Conservation (phyloP, 2,888 invertebrate species). For the Chamaedrilus cognettii region DNA sequence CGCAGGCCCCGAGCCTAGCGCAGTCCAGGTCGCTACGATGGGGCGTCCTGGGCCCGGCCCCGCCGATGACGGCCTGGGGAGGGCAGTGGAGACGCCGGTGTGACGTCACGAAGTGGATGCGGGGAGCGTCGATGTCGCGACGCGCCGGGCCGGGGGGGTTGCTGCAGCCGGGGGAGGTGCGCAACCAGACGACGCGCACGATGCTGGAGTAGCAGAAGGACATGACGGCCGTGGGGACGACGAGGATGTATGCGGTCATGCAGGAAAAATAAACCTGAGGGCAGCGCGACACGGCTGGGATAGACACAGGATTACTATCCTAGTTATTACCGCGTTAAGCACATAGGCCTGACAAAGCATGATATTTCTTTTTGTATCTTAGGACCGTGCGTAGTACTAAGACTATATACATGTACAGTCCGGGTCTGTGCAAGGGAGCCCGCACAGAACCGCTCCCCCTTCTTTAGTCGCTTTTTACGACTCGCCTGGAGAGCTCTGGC, state of each 20-base stretch:
- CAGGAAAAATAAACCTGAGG: constrained; percentile 54
- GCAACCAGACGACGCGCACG: constrained; percentile 58
- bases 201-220: constrained; percentile 60
- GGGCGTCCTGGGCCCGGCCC: not conserved
- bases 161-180: constrained; percentile 31
- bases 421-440: too few relatives aligned
- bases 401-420: too few relatives aligned
- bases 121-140: constrained; percentile 19
- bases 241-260: constrained; percentile 58
- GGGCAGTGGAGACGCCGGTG: not conserved
- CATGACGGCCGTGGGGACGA: constrained; percentile 59
- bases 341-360: too few relatives aligned
- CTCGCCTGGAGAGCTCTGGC: too few relatives aligned
- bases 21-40: not conserved
- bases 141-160: too few relatives aligned
- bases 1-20: not conserved
- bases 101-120: constrained; percentile 23
- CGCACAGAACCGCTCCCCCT: too few relatives aligned
- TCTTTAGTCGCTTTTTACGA: too few relatives aligned
- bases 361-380: too few relatives aligned
- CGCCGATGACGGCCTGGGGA: not conserved
- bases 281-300: too few relatives aligned
- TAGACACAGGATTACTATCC: too few relatives aligned
- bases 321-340: too few relatives aligned
- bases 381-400: too few relatives aligned